Conservation (phyloP, 2,113 vertebrate genomes). For the Eubucco bourcierii region DNA sequence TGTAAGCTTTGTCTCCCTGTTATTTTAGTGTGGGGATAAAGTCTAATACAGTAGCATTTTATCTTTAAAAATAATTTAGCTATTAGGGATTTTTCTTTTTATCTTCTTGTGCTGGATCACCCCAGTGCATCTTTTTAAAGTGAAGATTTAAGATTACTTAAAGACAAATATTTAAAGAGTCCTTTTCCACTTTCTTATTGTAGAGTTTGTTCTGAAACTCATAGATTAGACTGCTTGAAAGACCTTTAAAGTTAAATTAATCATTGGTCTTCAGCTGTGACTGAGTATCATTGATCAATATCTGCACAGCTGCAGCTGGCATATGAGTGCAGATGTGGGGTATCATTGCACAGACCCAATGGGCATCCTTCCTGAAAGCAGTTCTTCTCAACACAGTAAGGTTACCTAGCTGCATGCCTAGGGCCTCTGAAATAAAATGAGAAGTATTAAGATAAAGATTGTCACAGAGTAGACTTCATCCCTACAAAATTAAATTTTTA, state of each 20-base stretch:
- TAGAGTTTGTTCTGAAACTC: not conserved
- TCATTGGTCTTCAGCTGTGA: not conserved
- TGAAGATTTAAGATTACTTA: not conserved
- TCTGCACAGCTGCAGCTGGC: not conserved
- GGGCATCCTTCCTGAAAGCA: not conserved
- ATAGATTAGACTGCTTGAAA: not conserved
- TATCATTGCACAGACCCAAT: not conserved
- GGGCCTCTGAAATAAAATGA: not conserved
- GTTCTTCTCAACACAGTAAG: not conserved
- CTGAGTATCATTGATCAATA: not conserved
- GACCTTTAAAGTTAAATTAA: conserved; percentile 1
- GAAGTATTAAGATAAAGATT: not conserved
- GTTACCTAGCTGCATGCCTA: not conserved
- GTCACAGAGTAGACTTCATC: not conserved
- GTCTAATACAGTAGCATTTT: not conserved
- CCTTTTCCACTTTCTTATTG: not conserved
- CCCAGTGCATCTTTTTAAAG: not conserved
- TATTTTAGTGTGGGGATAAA: too few relatives aligned
- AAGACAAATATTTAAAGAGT: not conserved
- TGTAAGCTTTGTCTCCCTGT: not conserved
- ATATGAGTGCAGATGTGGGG: not conserved
- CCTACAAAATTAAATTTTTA: not conserved
- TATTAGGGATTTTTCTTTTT: not conserved
- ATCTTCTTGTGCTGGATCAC: not conserved
- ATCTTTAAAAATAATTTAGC: not conserved